Evolutionary conservation across 2,888 invertebrate species (phyloP), one percentile per base, ranked within the genome.

Genomic region (Lomographa bimaculata): DNA sequence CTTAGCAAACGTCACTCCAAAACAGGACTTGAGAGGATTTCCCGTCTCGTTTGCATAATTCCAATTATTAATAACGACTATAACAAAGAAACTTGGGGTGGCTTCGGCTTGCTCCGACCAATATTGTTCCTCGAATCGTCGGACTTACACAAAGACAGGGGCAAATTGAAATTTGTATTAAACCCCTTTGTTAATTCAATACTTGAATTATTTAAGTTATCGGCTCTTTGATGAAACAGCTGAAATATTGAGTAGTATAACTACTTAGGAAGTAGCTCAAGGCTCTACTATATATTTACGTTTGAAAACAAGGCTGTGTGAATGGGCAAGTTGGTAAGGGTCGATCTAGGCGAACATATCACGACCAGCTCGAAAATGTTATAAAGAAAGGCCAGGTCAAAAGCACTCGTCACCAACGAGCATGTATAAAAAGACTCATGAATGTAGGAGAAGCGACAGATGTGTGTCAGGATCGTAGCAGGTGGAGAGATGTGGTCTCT

Each of bases 1-100:
- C 41, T 47, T 42, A 48, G 39, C 18, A 54, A 55, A 60, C 48
- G 59, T 64, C 61, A 55, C 39, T 59, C 56, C 57, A 56, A 68
- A 64, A 62, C 60, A 59, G 58, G 63, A 61, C 52, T 67, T 45
- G 34, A 39, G 25, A 43, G 54, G 46, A 50, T 41, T 48, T 42
- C 41, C 34, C 39, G 39, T 34, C 59, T 70, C 63, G 55, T 82
- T 81, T 71, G 67, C 79, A 80, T 80, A 79, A 78, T 79, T 81
- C 64, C 71, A 79, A 80, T 82, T 80, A 78, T 75, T 73, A 65
- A 71, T 60, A 65, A 60, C 64, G 64, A 65, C 66, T 66, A 73
- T 62, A 54, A 43, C 36, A 43, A 43, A 67, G 66, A 69, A 72
- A 67, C 66, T 72, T 64, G 7, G n/a, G 52, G 51, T 49, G 57